A percentile compares a stretch with the other conserved stretches of the same genome.
Evolutionary conservation across 2,797 vertebrate genomes (phyloP).

Genomic region (Pristis pectinata): DNA sequence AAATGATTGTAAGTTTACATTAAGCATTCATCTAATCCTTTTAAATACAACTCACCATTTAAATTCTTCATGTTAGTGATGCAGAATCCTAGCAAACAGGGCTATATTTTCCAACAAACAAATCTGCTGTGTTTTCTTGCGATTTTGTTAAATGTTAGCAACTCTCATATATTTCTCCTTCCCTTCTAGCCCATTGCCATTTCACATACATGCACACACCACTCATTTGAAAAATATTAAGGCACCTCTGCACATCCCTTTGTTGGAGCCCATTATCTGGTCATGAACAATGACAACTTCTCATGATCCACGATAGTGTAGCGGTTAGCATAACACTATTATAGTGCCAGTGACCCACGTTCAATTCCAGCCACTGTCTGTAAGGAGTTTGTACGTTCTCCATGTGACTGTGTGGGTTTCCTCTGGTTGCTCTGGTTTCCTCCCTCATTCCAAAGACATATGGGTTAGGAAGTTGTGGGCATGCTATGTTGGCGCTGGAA

Average conservation of each 20-base stretch:
- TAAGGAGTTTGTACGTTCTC: too few relatives aligned
- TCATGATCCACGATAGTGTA: not conserved
- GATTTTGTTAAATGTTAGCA: not conserved
- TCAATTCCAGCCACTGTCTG: too few relatives aligned
- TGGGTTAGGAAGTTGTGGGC: too few relatives aligned
- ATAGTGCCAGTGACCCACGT: too few relatives aligned
- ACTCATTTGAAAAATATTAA: not conserved
- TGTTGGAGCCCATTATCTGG: not conserved
- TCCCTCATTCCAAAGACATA: too few relatives aligned
- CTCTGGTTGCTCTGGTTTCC: too few relatives aligned
- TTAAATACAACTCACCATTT: not conserved
- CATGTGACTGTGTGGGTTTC: too few relatives aligned
- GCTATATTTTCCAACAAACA: not conserved
- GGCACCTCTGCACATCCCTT: not conserved
- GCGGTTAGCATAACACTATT: too few relatives aligned
- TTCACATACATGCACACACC: not conserved
- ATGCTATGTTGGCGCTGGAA: too few relatives aligned
- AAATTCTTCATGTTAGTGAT: not conserved
- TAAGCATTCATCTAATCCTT: not conserved
- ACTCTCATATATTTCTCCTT: not conserved
- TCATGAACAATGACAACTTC: not conserved
- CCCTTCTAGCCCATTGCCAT: too few relatives aligned
- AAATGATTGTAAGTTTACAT: not conserved
- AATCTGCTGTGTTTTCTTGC: not conserved
- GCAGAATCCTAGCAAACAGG: not conserved